phyloP scores from a whole-genome alignment of 1,140 invertebrate species.

The Sycophila sp. region DNA sequence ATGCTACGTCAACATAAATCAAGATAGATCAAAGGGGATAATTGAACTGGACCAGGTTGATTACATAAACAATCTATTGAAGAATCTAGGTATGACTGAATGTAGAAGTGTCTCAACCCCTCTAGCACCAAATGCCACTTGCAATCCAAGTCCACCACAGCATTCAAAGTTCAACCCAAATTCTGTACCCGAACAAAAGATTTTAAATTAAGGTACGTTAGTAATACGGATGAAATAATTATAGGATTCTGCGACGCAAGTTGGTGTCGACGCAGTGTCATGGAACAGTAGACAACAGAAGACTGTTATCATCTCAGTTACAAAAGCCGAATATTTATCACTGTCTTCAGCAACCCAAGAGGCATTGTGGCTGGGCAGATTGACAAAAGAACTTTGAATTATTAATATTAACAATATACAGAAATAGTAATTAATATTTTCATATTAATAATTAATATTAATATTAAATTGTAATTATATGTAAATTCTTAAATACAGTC shows the following conservation, averaged over 20 bases:
- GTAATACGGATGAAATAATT: not conserved
- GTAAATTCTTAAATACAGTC: too few species aligned
- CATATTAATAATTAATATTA: too few species aligned
- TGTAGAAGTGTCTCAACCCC: too few species aligned
- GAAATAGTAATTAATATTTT: too few species aligned
- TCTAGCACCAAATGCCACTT: too few species aligned
- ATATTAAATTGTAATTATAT: too few species aligned
- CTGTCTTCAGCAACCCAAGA: not conserved
- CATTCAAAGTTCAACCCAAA: conserved; percentile 50
- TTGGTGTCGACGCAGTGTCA: too few species aligned
- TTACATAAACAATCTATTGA: too few species aligned
- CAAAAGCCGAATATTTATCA: not conserved
- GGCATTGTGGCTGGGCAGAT: not conserved
- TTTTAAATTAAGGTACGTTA: conserved; percentile 32
- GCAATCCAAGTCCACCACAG: too few species aligned
- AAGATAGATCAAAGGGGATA: conserved; percentile 41
- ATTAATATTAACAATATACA: not conserved
- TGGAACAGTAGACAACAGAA: not conserved
- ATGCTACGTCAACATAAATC: too few species aligned
- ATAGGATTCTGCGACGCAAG: not conserved
- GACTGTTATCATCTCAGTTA: not conserved
- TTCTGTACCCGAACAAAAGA: conserved; percentile 30
- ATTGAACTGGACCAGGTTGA: too few species aligned
- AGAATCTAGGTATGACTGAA: too few species aligned
- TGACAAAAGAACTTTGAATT: not conserved